Evolutionary conservation across 2,797 vertebrate species (phyloP).

Genomic region (Mionectes olivaceus): DNA sequence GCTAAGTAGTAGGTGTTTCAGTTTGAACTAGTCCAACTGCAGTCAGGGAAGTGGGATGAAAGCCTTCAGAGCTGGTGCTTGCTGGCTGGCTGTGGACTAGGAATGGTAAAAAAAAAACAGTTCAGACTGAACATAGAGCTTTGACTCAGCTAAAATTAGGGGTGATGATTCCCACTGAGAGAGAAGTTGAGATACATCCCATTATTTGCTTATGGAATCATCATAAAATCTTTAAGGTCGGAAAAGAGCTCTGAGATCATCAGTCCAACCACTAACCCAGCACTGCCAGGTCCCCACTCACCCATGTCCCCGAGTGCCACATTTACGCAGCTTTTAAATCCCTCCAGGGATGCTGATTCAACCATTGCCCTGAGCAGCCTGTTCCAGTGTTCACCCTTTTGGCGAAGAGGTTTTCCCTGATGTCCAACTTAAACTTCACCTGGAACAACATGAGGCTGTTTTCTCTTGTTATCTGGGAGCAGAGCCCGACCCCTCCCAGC

Average conservation of each 20-base stretch:
- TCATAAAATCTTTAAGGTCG: not conserved
- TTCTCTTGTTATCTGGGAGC: rapidly evolving
- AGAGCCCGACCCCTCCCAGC: not conserved
- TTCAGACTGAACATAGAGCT: not conserved
- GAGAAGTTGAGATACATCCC: not conserved
- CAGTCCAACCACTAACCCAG: not conserved
- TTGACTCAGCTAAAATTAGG: not conserved
- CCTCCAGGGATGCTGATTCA: not conserved
- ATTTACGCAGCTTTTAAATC: rapidly evolving
- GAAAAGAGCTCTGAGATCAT: not conserved
- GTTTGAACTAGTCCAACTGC: not conserved
- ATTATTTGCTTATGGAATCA: not conserved
- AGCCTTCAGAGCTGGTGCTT: not conserved
- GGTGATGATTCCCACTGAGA: not conserved
- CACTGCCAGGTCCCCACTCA: not conserved
- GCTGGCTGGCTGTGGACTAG: not conserved
- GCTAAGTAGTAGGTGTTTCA: not conserved
- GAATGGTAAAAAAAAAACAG: not conserved
- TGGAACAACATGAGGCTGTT: rapidly evolving
- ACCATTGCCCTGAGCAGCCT: not conserved
- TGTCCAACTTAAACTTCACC: not conserved
- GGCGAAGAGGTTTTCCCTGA: not conserved
- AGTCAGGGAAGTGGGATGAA: not conserved
- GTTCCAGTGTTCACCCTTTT: not conserved
- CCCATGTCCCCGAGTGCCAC: not conserved